phyloP scores from a whole-genome alignment of 2,113 vertebrate species.

The Pogonocichla stellata region DNA sequence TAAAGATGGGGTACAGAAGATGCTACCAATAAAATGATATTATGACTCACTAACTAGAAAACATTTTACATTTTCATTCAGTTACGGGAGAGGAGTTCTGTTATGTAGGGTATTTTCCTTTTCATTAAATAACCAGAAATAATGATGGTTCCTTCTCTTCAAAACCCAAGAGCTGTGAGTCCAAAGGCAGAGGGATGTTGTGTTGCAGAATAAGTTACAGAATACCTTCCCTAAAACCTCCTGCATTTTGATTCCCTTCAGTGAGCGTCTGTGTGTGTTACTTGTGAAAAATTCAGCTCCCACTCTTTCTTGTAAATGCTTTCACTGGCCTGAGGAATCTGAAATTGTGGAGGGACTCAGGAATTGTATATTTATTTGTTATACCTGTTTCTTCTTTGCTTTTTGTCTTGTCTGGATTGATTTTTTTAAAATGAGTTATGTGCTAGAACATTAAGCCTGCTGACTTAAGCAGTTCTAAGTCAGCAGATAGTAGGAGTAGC shows the following conservation, averaged over 20 bases:
- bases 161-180: neutral
- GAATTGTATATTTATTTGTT: neutral
- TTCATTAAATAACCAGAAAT: neutral
- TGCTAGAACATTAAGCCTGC: neutral
- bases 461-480: neutral
- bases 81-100: neutral
- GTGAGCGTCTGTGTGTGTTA: neutral
- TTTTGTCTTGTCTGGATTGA: neutral
- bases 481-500: neutral
- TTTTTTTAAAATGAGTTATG: neutral
- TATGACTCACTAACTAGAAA: neutral
- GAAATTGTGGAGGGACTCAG: neutral
- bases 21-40: neutral
- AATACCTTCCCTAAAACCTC: neutral
- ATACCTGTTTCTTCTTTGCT: neutral
- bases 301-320: neutral
- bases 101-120: neutral
- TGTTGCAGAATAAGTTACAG: neutral
- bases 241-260: neutral
- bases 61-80: neutral
- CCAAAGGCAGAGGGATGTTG: neutral
- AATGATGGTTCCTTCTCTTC: neutral
- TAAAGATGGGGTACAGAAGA: neutral
- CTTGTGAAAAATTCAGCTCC: neutral
- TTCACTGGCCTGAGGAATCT: neutral